These are phyloP conservation scores for Passerina amoena DNA, from an alignment of 2,113 vertebrate species.

Conservation along the genomic window DNA sequence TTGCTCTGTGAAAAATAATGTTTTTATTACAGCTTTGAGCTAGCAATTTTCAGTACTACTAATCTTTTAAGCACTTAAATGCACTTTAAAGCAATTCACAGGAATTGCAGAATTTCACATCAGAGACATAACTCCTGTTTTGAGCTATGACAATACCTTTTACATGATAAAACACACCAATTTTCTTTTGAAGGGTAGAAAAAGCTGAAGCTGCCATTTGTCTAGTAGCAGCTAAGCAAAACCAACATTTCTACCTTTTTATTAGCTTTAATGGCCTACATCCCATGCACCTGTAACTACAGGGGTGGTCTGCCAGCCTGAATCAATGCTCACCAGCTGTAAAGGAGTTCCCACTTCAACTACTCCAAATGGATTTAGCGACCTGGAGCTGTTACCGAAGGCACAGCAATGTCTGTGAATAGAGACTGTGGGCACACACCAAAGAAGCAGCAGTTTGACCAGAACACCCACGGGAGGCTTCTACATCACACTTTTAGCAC, in stretches of 20 bases:
- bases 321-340: not conserved
- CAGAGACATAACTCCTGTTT: not conserved
- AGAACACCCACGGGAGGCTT: not conserved
- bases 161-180: not conserved
- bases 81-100: not conserved
- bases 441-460: not conserved
- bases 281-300: not conserved
- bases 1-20: not conserved
- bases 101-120: not conserved
- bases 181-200: not conserved
- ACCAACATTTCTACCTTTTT: not conserved
- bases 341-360: not conserved
- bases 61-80: not conserved
- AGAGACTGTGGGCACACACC: not conserved
- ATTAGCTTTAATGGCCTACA: not conserved
- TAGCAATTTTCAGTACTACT: not conserved
- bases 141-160: not conserved
- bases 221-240: not conserved
- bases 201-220: not conserved
- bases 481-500: fast-evolving
- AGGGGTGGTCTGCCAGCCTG: not conserved
- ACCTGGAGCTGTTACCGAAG: not conserved
- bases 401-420: fast-evolving
- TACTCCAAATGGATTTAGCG: not conserved
- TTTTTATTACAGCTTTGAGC: not conserved